Evolutionary conservation across 1,140 invertebrate genomes (phyloP).

Genomic region (Bombus fervidus): DNA sequence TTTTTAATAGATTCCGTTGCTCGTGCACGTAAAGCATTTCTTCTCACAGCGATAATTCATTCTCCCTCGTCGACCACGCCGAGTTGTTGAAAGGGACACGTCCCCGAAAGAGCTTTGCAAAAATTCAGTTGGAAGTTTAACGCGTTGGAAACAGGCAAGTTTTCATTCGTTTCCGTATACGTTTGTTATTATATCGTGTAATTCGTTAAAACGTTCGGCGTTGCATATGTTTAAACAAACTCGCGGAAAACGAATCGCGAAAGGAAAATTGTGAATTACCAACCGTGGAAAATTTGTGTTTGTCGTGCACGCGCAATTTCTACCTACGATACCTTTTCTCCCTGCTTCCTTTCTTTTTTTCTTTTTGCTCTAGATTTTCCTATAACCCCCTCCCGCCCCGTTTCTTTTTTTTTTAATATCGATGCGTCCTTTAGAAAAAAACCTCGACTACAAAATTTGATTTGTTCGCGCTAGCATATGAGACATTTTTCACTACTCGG

Average conservation of each 20-base stretch:
- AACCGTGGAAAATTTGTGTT: not conserved
- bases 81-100: not conserved
- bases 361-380: not conserved
- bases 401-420: not conserved
- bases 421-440: conserved; percentile 47
- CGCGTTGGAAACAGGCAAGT: not conserved
- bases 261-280: not conserved
- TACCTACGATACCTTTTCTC: too few species aligned
- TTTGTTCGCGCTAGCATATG: conserved; percentile 47
- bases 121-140: not conserved
- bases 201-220: not conserved
- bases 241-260: not conserved
- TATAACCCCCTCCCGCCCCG: too few species aligned
- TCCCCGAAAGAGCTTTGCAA: not conserved
- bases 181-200: not conserved
- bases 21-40: conserved; percentile 4
- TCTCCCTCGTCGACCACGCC: too few species aligned
- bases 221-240: not conserved
- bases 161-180: not conserved
- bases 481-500: conserved; percentile 18
- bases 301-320: conserved; percentile 22
- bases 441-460: conserved; percentile 56
- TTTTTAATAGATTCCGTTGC: conserved; percentile 13
- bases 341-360: not conserved
- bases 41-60: conserved; percentile 3